Evolutionary conservation across 2,797 vertebrate species (phyloP).

Genomic region (Lateolabrax maculatus): DNA sequence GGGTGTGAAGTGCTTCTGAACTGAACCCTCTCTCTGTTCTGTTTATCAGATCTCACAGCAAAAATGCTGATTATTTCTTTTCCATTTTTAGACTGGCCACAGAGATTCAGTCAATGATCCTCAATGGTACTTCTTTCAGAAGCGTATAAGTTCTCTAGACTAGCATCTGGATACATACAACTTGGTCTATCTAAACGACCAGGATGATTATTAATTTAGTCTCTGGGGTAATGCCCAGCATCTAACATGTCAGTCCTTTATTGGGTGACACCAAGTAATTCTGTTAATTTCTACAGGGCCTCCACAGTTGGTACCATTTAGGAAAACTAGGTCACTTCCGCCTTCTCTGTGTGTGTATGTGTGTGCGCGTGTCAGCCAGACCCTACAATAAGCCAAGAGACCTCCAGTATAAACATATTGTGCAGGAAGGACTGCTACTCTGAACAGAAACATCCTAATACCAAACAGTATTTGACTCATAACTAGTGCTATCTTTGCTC

Average conservation of each 20-base stretch:
- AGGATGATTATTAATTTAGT: constrained; percentile 50
- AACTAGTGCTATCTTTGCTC: neutral
- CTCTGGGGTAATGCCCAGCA: constrained; percentile 32
- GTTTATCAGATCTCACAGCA: constrained; percentile 35
- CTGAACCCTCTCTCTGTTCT: constrained; percentile 1
- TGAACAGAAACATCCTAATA: constrained; percentile 78
- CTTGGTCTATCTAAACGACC: constrained; percentile 22
- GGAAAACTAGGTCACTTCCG: constrained; percentile 85
- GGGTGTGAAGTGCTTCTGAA: constrained; percentile 45
- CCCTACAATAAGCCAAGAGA: constrained; percentile 68
- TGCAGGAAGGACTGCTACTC: constrained; percentile 70
- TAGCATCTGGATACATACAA: constrained; percentile 53
- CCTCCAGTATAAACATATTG: constrained; percentile 81
- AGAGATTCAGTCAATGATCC: constrained; percentile 18
- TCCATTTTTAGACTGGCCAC: constrained; percentile 19
- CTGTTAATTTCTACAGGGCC: constrained; percentile 67
- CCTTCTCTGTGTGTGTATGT: constrained; percentile 62
- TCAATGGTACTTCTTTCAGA: constrained; percentile 25
- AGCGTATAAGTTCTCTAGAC: constrained; percentile 20
- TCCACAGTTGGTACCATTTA: constrained; percentile 84
- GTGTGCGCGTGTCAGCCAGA: constrained; percentile 57
- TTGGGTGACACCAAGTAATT: constrained; percentile 68
- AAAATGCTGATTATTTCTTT: constrained; percentile 29
- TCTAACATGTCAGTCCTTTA: constrained; percentile 57
- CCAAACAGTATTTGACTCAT: constrained; percentile 51